phyloP scores from a whole-genome alignment of 2,113 vertebrate species.

The Isurus oxyrinchus region DNA sequence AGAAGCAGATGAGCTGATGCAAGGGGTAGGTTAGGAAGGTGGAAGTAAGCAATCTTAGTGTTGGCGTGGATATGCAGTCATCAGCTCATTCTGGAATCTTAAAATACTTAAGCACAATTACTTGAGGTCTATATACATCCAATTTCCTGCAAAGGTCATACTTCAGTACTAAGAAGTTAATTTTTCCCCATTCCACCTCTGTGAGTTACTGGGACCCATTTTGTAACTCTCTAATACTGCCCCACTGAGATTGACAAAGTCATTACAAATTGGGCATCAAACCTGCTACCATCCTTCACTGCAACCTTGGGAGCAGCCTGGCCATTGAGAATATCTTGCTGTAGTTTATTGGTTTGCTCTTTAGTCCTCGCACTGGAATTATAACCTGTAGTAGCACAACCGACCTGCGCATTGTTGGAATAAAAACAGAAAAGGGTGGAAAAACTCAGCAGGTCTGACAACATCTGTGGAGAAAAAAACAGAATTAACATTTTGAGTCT shows the following conservation, averaged over 20 bases:
- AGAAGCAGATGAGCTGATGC: too few species aligned
- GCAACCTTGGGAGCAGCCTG: background rate
- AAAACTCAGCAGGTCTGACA: too few species aligned
- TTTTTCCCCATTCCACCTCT: background rate
- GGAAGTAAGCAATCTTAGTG: too few species aligned
- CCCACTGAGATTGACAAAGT: background rate
- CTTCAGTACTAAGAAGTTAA: background rate
- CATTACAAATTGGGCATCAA: background rate
- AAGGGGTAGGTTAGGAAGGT: too few species aligned
- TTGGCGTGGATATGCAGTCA: too few species aligned
- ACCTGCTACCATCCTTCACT: background rate
- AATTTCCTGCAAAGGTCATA: background rate
- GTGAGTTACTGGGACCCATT: background rate
- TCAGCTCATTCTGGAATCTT: too few species aligned
- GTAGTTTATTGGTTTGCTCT: too few species aligned
- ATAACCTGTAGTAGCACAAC: background rate
- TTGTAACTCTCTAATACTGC: background rate
- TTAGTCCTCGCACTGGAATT: background rate
- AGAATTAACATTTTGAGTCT: too few species aligned
- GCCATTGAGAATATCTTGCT: background rate
- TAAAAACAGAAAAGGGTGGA: too few species aligned
- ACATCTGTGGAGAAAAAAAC: too few species aligned
- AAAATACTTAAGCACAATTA: background rate
- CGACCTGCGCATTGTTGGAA: background rate
- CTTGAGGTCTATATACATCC: background rate